phyloP scores from a whole-genome alignment of 64 coral and sea anemone genomes.

The Anthopleura sola region DNA sequence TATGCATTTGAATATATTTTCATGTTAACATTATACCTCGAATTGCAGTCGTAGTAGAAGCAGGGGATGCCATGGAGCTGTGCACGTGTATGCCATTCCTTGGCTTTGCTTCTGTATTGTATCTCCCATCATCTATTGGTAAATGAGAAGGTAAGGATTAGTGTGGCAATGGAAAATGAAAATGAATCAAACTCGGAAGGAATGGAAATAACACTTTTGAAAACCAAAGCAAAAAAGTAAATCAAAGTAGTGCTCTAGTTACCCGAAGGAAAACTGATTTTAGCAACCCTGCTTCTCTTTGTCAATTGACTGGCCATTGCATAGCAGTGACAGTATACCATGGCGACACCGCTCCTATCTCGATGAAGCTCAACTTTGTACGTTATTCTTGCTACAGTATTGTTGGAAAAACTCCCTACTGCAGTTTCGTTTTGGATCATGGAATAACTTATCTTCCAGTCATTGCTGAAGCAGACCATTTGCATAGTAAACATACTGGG shows the following conservation, averaged over 20 bases:
- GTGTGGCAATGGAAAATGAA: no score
- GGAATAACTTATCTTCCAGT: neutral
- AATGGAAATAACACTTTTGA: no score
- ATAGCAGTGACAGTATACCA: neutral
- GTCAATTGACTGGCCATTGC: neutral
- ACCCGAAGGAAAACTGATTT: neutral
- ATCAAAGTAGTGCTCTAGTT: neutral
- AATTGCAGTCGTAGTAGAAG: no score
- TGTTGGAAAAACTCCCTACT: neutral
- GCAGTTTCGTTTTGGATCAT: neutral
- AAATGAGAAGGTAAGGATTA: neutral
- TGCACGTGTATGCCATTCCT: no score
- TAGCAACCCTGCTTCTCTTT: neutral
- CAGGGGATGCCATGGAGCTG: no score
- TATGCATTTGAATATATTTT: no score
- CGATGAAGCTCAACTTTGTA: neutral
- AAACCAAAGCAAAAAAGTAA: neutral
- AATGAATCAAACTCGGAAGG: no score
- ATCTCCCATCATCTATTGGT: neutral
- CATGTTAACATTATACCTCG: no score
- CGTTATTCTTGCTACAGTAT: neutral
- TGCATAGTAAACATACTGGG: neutral
- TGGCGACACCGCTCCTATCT: neutral
- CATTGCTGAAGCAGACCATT: neutral
- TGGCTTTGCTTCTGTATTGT: neutral